A percentile compares a stretch with the other conserved stretches of the same genome.
phyloP scores from a whole-genome alignment of 2,888 invertebrate genomes.

The Cordilura impudica region DNA sequence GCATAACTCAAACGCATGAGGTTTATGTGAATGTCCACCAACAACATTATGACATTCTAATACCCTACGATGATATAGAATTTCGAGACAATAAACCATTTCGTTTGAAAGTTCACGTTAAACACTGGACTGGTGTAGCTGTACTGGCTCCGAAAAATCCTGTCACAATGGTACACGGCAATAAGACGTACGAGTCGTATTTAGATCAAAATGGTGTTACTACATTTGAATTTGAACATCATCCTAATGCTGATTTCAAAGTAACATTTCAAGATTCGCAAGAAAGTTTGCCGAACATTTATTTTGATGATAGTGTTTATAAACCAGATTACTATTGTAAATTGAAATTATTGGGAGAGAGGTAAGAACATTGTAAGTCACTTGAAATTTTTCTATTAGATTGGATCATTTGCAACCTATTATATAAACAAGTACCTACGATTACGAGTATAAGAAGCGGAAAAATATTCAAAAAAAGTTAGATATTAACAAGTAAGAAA shows the following conservation, averaged over 20 bases:
- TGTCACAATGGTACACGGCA: conserved; percentile 72
- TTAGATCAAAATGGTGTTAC: conserved; percentile 83
- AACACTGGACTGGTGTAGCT: neutral
- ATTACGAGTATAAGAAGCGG: too few relatives aligned
- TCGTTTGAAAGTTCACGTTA: conserved; percentile 23
- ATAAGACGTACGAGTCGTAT: conserved; percentile 68
- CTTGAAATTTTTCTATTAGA: too few relatives aligned
- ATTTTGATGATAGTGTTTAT: neutral
- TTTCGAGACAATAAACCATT: conserved; percentile 16
- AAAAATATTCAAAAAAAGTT: too few relatives aligned
- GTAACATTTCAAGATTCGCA: conserved; percentile 7
- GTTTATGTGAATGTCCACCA: neutral
- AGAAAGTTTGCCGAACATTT: neutral
- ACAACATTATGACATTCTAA: neutral
- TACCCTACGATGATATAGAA: conserved; percentile 9
- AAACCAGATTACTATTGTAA: neutral
- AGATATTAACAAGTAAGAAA: too few relatives aligned
- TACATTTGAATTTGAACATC: conserved; percentile 80
- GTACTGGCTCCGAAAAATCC: conserved; percentile 12
- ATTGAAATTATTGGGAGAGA: neutral
- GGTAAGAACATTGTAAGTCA: too few relatives aligned
- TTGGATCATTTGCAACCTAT: too few relatives aligned
- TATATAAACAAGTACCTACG: too few relatives aligned
- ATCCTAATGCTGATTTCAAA: neutral
- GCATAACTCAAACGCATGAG: neutral